These are phyloP conservation scores for Podarcis muralis DNA, from an alignment of 2,113 vertebrate genomes.

Conservation along the genomic window DNA sequence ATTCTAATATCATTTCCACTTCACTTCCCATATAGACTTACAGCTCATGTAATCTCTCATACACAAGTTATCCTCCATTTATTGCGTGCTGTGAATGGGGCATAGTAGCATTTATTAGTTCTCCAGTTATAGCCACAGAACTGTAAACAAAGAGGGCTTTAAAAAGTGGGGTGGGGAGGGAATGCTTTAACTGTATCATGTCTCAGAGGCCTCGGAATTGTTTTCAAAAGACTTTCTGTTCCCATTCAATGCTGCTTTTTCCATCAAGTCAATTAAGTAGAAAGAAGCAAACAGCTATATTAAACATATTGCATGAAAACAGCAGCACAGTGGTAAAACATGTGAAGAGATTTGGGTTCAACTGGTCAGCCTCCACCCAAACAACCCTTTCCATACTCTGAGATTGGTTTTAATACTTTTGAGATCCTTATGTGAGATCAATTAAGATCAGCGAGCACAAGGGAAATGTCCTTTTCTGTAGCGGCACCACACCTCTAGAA, in stretches of 20 bases:
- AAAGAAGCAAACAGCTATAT: background rate
- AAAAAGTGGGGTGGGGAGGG: accelerated
- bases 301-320: background rate
- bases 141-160: conserved; percentile 20
- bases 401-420: too few species aligned
- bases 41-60: background rate
- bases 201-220: background rate
- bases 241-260: background rate
- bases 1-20: background rate
- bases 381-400: too few species aligned
- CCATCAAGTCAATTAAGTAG: background rate
- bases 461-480: too few species aligned
- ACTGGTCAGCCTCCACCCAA: too few species aligned
- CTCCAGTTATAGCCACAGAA: conserved; percentile 16
- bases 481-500: too few species aligned
- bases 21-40: accelerated
- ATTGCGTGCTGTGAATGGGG: background rate
- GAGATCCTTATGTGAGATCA: too few species aligned
- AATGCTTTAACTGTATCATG: background rate
- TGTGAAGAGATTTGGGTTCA: background rate
- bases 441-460: too few species aligned
- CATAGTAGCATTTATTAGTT: conserved; percentile 1
- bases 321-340: background rate
- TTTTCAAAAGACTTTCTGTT: background rate
- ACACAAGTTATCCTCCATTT: background rate